These are phyloP conservation scores for Nansenia antarctica DNA, from an alignment of 2,113 vertebrate species.

Conservation along the genomic window DNA sequence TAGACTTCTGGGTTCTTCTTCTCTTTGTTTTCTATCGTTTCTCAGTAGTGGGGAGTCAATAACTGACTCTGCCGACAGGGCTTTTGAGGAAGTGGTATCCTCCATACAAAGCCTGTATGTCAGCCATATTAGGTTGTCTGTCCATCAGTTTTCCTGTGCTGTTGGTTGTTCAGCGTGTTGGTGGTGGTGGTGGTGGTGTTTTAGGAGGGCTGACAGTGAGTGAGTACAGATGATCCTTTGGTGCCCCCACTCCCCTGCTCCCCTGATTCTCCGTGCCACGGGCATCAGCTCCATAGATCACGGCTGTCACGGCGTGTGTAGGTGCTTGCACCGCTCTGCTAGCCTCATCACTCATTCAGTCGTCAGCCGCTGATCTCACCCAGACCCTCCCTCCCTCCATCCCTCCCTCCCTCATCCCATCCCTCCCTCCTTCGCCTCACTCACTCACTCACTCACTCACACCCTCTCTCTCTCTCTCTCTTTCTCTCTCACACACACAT, in stretches of 20 bases:
- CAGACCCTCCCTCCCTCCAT: constrained; percentile 42
- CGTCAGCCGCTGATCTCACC: constrained; percentile 73
- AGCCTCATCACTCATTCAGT: constrained; percentile 80
- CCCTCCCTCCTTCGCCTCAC: constrained; percentile 5
- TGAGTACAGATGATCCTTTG: constrained; percentile 51
- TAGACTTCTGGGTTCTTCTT: neutral
- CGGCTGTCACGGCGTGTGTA: constrained; percentile 76
- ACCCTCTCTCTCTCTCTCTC: constrained; percentile 52
- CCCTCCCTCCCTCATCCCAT: neutral
- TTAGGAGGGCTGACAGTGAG: constrained; percentile 50
- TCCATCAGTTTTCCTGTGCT: neutral
- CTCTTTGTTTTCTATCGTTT: neutral
- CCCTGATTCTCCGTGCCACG: constrained; percentile 70
- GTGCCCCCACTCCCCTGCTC: constrained; percentile 43
- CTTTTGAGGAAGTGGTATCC: neutral
- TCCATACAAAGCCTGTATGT: neutral
- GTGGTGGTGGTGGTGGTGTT: too few species aligned
- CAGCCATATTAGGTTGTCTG: neutral
- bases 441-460: constrained; percentile 1
- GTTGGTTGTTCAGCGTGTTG: too few species aligned
- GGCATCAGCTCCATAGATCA: constrained; percentile 78
- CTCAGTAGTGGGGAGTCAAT: too few species aligned
- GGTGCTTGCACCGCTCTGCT: constrained; percentile 81
- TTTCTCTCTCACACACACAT: constrained; percentile 69
- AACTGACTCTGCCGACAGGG: neutral